Evolutionary conservation across 2,888 invertebrate species (phyloP), one percentile per base, ranked within the genome.

Genomic region (Caenorhabditis macrosperma): DNA sequence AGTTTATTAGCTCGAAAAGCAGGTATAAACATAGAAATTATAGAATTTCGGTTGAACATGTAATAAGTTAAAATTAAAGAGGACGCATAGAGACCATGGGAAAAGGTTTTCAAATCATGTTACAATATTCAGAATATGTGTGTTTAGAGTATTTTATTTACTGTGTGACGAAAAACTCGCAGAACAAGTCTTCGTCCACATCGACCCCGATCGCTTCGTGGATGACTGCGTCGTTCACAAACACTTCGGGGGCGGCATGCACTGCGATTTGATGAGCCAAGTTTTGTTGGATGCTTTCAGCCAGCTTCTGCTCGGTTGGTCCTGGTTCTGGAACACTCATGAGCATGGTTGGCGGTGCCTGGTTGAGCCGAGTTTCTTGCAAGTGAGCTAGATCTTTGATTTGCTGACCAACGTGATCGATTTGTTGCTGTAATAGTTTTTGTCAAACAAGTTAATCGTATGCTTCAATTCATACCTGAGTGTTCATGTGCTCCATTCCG

Each of bases 121-220:
- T 44, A 44, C 44, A 44, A n/a, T 30, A 1, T n/a, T 54, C 26
- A 9, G 10, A 48, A n/a, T 33, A 52, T 26, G 26, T n/a, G 15
- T 10, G 17, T 20, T 28, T 20, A 22, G 15, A 6, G 1, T 17
- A 41, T 20, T 15, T 17, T 24, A 1, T 24, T 71, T 38, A 61
- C 9, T 71, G 71, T 1, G 76, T 81, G 41, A 79, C 77, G 38
- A 86, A 85, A 74, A 89, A 89, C 61, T 89, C 89, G 52, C 72
- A 72, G 30, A 89, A 81, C 54, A 89, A 59, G 55, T 88, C 87
- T 50, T 84, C 89, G 50, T 85, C 84, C 35, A 52, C 64, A 2
- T 80, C 83, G 26, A 90, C 60, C 3, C 87, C 89, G 63, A 90
- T 84, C 2, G 89, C 87, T 26, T 87, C 64, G 64, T 90, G 88